A percentile compares a stretch with the other conserved stretches of the same genome.
Conservation (phyloP, 2,888 invertebrate genomes). For the Sinopyrophorus schimmeli region DNA sequence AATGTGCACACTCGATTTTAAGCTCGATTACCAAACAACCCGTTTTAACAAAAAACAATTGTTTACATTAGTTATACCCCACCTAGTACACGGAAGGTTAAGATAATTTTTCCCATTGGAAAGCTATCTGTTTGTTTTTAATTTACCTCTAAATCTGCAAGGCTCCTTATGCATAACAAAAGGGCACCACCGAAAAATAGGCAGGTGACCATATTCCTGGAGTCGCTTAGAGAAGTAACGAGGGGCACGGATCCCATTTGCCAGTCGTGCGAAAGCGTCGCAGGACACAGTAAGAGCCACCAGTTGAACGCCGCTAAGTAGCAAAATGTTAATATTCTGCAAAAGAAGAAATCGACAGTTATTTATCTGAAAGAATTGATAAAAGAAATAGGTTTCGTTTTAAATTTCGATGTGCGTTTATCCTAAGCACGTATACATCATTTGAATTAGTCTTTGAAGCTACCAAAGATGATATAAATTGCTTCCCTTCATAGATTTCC, state of each 20-base stretch:
- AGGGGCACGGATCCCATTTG: slow-evolving; percentile 86
- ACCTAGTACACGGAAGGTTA: too few relatives aligned
- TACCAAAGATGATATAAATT: slow-evolving; percentile 22
- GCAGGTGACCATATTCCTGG: slow-evolving; percentile 72
- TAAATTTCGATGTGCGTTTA: background rate
- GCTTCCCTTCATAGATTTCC: slow-evolving; percentile 19
- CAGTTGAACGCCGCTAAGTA: slow-evolving; percentile 83
- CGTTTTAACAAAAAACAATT: too few relatives aligned
- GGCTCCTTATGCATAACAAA: slow-evolving; percentile 64
- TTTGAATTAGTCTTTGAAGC: slow-evolving; percentile 16
- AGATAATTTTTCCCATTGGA: too few relatives aligned
- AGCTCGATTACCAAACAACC: too few relatives aligned
- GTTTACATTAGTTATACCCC: too few relatives aligned
- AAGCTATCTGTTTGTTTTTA: too few relatives aligned
- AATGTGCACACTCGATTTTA: too few relatives aligned
- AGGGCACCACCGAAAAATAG: slow-evolving; percentile 66
- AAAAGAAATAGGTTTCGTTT: too few relatives aligned
- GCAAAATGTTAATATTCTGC: slow-evolving; percentile 78
- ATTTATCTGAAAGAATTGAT: too few relatives aligned
- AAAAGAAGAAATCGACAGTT: too few relatives aligned
- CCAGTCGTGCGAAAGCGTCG: slow-evolving; percentile 84
- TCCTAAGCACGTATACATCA: slow-evolving; percentile 5
- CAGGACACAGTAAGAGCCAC: slow-evolving; percentile 81
- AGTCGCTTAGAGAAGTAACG: slow-evolving; percentile 70
- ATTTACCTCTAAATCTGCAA: slow-evolving; percentile 69